Percentiles rank a stretch among this genome's conserved stretches.
phyloP scores from a whole-genome alignment of 2,797 vertebrate genomes.

The Pygocentrus nattereri region DNA sequence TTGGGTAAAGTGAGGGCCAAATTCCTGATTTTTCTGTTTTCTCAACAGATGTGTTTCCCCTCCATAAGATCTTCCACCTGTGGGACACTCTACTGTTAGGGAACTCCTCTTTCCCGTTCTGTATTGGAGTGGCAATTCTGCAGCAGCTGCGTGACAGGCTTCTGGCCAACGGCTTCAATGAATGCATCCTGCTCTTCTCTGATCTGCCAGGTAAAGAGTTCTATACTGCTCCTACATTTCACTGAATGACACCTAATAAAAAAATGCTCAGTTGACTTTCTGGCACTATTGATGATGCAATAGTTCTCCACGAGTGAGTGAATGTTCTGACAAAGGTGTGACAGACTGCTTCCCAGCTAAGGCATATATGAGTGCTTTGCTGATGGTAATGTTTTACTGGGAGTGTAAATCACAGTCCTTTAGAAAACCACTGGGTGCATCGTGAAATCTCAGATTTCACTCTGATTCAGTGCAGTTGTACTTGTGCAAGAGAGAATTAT shows the following conservation, averaged over 20 bases:
- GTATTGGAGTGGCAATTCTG: slow-evolving; percentile 97
- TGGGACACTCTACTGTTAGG: slow-evolving; percentile 97
- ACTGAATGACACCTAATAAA: not conserved
- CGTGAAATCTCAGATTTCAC: not conserved
- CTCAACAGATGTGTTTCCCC: slow-evolving; percentile 86
- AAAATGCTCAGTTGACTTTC: not conserved
- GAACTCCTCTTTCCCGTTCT: slow-evolving; percentile 97
- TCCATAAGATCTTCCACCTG: slow-evolving; percentile 99
- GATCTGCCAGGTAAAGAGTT: slow-evolving; percentile 90
- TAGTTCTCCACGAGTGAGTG: not conserved
- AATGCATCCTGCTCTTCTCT: slow-evolving; percentile 98
- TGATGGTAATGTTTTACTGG: not conserved
- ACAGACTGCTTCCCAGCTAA: not conserved
- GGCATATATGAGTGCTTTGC: not conserved
- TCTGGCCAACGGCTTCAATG: slow-evolving; percentile 97
- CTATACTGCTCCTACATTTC: not conserved
- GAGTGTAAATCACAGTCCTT: not conserved
- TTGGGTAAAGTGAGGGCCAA: no score
- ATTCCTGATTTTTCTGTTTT: slow-evolving; percentile 13
- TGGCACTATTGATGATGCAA: not conserved
- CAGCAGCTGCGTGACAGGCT: slow-evolving; percentile 95
- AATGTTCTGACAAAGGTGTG: not conserved
- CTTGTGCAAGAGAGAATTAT: no score
- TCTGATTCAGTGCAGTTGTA: not conserved
- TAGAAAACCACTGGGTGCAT: not conserved